A percentile compares a stretch with the other conserved stretches of the same genome.
These are phyloP conservation scores for Brachyopa scutellaris DNA, from an alignment of 2,888 invertebrate genomes.

Conservation along the genomic window DNA sequence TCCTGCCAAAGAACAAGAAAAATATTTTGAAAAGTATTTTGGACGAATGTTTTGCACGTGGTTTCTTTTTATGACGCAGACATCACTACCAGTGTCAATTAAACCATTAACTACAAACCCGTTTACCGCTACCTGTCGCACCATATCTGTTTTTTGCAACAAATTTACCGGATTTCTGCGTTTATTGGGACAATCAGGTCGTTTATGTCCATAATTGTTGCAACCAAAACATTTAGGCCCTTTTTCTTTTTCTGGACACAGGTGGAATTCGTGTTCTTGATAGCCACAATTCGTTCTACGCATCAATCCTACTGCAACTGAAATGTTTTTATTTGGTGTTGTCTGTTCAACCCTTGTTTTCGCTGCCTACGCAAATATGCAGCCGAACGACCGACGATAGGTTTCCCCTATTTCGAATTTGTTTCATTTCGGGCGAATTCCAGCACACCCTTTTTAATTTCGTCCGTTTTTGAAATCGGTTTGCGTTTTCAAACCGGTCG, in stretches of 20 bases:
- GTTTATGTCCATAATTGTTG: conserved; percentile 18
- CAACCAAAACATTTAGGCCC: too few species aligned
- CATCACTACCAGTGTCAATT: conserved; percentile 16
- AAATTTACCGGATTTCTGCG: neutral
- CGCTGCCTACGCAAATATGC: too few species aligned
- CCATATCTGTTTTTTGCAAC: conserved; percentile 24
- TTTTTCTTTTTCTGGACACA: conserved; percentile 29
- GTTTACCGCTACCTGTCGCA: conserved; percentile 12
- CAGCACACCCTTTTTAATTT: too few species aligned
- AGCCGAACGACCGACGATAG: too few species aligned
- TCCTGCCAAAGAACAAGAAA: conserved; percentile 15
- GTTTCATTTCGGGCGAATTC: too few species aligned
- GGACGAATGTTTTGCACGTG: conserved; percentile 13
- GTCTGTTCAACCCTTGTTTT: too few species aligned
- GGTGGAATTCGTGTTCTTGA: neutral
- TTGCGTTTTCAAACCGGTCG: too few species aligned
- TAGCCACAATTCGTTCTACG: conserved; percentile 35
- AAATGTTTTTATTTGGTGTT: too few species aligned
- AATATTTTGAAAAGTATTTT: conserved; percentile 1
- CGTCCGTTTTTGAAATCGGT: too few species aligned
- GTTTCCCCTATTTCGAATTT: too few species aligned
- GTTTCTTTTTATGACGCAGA: conserved; percentile 13
- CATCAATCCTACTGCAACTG: too few species aligned
- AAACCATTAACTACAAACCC: conserved; percentile 6
- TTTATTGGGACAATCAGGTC: conserved; percentile 11